These are phyloP conservation scores for Dasyurus viverrinus DNA, from an alignment of 2,113 vertebrate genomes.

Conservation along the genomic window DNA sequence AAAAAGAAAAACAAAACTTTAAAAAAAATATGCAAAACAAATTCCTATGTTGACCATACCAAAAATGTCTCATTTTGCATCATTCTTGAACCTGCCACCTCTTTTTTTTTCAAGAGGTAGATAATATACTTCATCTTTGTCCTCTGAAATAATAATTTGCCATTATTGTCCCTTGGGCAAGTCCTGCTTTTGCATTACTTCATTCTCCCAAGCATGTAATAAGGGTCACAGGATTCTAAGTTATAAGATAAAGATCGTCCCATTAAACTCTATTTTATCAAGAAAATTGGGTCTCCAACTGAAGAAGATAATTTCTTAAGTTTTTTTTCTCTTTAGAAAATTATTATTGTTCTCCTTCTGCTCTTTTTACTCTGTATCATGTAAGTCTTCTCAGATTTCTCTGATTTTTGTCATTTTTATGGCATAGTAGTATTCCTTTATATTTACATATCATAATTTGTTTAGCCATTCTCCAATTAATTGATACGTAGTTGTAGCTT, in stretches of 20 bases:
- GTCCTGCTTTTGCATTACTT: not conserved
- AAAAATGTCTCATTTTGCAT: not conserved
- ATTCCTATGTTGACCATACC: not conserved
- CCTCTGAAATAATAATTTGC: not conserved
- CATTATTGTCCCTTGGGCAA: rapidly evolving
- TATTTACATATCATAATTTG: not conserved
- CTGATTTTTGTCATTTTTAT: not conserved
- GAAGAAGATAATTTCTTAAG: not conserved
- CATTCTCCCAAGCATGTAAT: not conserved
- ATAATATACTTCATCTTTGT: not conserved
- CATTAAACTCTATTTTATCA: not conserved
- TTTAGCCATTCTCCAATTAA: not conserved
- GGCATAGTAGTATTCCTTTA: not conserved
- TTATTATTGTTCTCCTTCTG: not conserved
- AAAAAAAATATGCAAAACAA: not conserved
- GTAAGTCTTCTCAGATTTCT: not conserved
- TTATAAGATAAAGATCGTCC: not conserved
- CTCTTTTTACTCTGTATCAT: not conserved
- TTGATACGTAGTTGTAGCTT: not conserved
- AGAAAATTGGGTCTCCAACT: not conserved
- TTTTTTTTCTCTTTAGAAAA: not conserved
- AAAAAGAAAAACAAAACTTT: not conserved
- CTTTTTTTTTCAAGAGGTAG: not conserved
- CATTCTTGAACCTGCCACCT: not conserved
- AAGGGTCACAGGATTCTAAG: not conserved